phyloP scores from a whole-genome alignment of 2,888 invertebrate genomes.

The Desoria tigrina region DNA sequence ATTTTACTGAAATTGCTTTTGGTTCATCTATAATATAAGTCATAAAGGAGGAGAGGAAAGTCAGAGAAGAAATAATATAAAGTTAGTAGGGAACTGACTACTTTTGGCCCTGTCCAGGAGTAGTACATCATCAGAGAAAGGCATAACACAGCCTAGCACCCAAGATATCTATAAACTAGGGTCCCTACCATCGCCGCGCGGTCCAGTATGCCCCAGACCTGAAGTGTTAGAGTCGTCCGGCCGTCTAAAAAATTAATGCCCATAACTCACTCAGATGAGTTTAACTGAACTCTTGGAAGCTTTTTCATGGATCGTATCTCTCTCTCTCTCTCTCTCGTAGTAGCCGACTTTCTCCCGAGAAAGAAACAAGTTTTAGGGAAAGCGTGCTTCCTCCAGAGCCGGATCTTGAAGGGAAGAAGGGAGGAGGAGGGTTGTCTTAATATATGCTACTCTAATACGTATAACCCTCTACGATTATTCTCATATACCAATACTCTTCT shows the following conservation, averaged over 20 bases:
- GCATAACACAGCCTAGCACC: slow-evolving; percentile 2
- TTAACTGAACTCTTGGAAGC: slow-evolving; percentile 39
- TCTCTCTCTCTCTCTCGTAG: slow-evolving; percentile 15
- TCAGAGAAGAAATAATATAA: neutral
- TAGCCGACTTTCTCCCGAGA: neutral
- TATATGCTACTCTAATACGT: too few species aligned
- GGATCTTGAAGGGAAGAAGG: neutral
- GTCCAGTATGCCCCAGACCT: slow-evolving; percentile 22
- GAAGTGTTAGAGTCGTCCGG: slow-evolving; percentile 26
- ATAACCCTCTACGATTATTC: too few species aligned
- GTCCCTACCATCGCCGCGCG: neutral
- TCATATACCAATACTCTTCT: too few species aligned
- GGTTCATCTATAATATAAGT: slow-evolving; percentile 39
- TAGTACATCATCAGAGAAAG: slow-evolving; percentile 9
- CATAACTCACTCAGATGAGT: slow-evolving; percentile 53
- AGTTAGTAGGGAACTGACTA: slow-evolving; percentile 8
- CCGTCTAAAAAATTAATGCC: slow-evolving; percentile 54
- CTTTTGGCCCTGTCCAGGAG: slow-evolving; percentile 1
- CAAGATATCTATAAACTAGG: slow-evolving; percentile 2
- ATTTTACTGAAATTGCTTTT: slow-evolving; percentile 50
- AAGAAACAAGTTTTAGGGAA: slow-evolving; percentile 10
- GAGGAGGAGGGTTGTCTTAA: neutral
- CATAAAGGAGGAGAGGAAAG: slow-evolving; percentile 25
- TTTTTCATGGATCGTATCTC: slow-evolving; percentile 30
- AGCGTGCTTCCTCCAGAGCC: neutral